These are phyloP conservation scores for Nomada fucata DNA, from an alignment of 2,888 invertebrate genomes.

Conservation along the genomic window DNA sequence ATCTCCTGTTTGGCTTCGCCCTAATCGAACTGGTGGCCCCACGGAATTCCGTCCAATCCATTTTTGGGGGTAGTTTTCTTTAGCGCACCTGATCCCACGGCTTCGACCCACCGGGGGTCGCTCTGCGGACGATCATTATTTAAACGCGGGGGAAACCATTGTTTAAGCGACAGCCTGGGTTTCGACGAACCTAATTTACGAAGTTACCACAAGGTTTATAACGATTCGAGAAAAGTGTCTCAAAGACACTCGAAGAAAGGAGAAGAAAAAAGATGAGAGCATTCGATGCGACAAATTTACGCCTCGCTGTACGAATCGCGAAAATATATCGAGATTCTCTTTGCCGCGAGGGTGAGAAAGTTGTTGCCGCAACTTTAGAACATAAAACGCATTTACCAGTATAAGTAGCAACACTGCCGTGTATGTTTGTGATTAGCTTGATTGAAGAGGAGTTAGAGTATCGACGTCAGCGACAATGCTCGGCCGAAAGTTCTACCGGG, in stretches of 20 bases:
- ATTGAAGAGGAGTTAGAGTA: slow-evolving; percentile 52
- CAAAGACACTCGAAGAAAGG: neutral
- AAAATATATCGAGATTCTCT: too few species aligned
- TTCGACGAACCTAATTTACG: slow-evolving; percentile 20
- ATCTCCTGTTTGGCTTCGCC: slow-evolving; percentile 71
- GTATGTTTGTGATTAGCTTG: slow-evolving; percentile 57
- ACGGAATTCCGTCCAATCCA: slow-evolving; percentile 73
- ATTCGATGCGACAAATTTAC: neutral
- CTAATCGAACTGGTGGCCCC: slow-evolving; percentile 71
- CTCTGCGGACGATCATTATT: slow-evolving; percentile 66
- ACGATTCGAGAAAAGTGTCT: too few species aligned
- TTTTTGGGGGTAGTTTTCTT: slow-evolving; percentile 71
- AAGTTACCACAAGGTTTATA: neutral
- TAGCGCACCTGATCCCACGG: slow-evolving; percentile 69
- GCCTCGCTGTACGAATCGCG: too few species aligned
- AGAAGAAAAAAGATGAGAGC: too few species aligned
- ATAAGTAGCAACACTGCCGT: neutral
- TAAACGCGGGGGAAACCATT: slow-evolving; percentile 65
- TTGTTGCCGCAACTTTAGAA: too few species aligned
- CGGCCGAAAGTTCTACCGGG: slow-evolving; percentile 64
- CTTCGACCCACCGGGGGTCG: slow-evolving; percentile 36
- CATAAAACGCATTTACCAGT: neutral
- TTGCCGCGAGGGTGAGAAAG: too few species aligned
- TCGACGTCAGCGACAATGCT: slow-evolving; percentile 61
- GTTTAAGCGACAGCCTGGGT: slow-evolving; percentile 60